Percentiles rank a stretch among this genome's conserved stretches.
These are phyloP conservation scores for Hyppa rectilinea DNA, from an alignment of 2,888 invertebrate species.

Conservation along the genomic window DNA sequence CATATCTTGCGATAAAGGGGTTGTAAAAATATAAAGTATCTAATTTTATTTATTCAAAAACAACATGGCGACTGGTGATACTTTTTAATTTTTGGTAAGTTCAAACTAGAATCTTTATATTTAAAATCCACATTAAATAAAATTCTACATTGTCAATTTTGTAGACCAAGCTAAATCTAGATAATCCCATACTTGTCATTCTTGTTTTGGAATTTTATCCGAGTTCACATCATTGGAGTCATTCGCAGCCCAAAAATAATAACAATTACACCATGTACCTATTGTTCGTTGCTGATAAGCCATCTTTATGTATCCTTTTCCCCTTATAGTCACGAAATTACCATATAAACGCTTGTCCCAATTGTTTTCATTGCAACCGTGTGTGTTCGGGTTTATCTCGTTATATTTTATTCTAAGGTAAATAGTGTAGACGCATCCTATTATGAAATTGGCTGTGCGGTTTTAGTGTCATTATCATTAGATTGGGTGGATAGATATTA, in stretches of 20 bases:
- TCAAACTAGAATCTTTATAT: no score
- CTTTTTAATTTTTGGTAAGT: rapidly evolving
- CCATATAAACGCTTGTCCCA: conserved; percentile 34
- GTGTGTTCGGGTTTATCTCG: conserved; percentile 41
- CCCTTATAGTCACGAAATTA: conserved; percentile 41
- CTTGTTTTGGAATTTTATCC: conserved; percentile 16
- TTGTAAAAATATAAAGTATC: neutral
- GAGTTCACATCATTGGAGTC: conserved; percentile 8
- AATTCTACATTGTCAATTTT: neutral
- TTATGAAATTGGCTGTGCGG: conserved; percentile 33
- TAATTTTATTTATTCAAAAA: neutral
- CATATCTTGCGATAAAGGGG: conserved; percentile 4
- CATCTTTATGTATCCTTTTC: conserved; percentile 24
- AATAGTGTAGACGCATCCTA: conserved; percentile 40
- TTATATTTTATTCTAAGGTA: conserved; percentile 24
- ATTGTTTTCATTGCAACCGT: conserved; percentile 40
- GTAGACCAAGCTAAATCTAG: neutral
- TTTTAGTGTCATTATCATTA: neutral
- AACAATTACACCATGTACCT: conserved; percentile 27
- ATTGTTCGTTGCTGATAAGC: conserved; percentile 40
- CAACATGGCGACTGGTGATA: neutral
- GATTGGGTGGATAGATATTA: neutral
- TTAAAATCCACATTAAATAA: neutral
- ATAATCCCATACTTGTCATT: conserved; percentile 3
- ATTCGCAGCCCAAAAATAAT: conserved; percentile 14